Evolutionary conservation across 2,113 vertebrate species (phyloP), one percentile per base, ranked within the genome.

Genomic region (Microtus oregoni): DNA sequence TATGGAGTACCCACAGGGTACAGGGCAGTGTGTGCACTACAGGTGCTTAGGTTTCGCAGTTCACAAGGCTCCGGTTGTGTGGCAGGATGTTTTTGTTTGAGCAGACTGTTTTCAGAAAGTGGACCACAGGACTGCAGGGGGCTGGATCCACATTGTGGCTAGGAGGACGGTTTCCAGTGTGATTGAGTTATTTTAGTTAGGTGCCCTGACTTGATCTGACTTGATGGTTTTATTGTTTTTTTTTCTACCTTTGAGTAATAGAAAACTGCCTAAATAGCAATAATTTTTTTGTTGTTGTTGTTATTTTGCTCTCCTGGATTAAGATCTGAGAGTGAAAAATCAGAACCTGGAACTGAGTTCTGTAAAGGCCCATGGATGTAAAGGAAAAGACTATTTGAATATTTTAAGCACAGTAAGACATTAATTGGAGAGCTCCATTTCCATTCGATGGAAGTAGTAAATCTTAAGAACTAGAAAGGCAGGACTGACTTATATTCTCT

Each of bases 241-340:
- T 52, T 50, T 50, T 50, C 14, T 30, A 92, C 26, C 41, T 87
- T 58, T 82, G 89, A 89, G 89, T 76, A n/a, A 22, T n/a, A 14
- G 52, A 32, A 41, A 63, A 88, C 20, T 76, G 55, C 70, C 81
- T 26, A 58, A 72, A 20, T 72, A n/a, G 58, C 19, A 58, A 14
- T 13, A 32, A 5, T 68, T 32, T 68, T 77, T 50, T 12, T 50
- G n/a, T n/a, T 50, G 2, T 75, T 13, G n/a, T 75, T 89, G 89
- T 28, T 87, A 52, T 38, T 72, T 88, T 81, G 55, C 17, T 55
- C 55, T 17, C 9, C 30, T 8, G 79, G 79, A 41, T 89, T 92
- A 93, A 58, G 50, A 76, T 92, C 92, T 94, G 81, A 93, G 72
- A 90, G 76, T 28, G 17, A 89, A 72, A 91, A 70, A 58, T 91